Percentiles rank a stretch among this genome's conserved stretches.
These are phyloP conservation scores for Choristoneura fumiferana DNA, from an alignment of 1,140 invertebrate species.

Conservation along the genomic window DNA sequence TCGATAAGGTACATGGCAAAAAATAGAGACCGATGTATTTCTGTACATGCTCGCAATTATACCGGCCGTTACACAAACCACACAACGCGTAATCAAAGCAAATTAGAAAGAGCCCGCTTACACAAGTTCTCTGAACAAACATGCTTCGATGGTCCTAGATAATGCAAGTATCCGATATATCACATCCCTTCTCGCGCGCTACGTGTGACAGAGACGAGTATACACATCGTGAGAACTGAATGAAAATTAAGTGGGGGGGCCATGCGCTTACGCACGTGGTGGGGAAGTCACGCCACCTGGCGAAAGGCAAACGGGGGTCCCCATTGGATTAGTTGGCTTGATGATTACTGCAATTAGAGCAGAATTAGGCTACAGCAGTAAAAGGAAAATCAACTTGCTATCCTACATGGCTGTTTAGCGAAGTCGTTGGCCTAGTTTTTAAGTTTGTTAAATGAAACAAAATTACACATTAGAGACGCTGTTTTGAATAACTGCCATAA, in stretches of 20 bases:
- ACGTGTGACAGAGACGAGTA: background rate
- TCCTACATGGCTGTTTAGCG: no score
- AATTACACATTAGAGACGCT: no score
- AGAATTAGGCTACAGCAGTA: background rate
- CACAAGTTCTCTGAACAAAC: conserved; percentile 10
- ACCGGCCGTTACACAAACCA: background rate
- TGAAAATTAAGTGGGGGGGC: conserved; percentile 11
- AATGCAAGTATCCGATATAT: background rate
- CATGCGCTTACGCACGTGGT: conserved; percentile 25
- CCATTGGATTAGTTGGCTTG: background rate
- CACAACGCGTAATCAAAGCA: conserved; percentile 1
- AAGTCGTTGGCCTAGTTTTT: no score
- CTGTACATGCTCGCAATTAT: no score
- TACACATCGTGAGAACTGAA: background rate
- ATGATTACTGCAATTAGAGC: background rate
- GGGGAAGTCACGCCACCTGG: conserved; percentile 38
- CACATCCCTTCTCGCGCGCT: background rate
- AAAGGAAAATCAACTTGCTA: no score
- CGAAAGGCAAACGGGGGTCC: background rate
- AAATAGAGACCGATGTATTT: no score
- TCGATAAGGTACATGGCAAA: no score
- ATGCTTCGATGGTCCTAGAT: background rate
- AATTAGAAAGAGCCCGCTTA: conserved; percentile 13
- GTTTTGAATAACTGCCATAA: no score
- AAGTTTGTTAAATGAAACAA: no score